Base-by-base conservation (phyloP, 2,888 invertebrate species). In the Beris chalybata region DNA sequence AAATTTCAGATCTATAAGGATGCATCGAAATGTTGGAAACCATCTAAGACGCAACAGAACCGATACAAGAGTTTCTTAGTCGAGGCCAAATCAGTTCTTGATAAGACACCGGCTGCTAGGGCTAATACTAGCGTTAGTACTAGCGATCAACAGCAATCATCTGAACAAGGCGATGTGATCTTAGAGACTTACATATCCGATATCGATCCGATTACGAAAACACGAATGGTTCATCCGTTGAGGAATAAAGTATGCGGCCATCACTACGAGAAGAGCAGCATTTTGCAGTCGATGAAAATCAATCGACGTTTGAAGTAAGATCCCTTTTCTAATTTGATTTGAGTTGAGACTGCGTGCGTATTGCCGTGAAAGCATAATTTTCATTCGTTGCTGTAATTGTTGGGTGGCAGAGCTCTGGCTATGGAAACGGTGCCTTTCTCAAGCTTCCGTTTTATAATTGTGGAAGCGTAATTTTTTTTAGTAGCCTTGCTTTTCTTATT, bases 131-230 rank as follows among this genome's bases (percentile, higher is more conserved):
- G 12, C 12, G 31, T 30, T 12, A 11, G 30, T 48, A 12, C 11
- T 47, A 11, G 43, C 48, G 4, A 43, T 32, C 32, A 48, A 30
- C 32, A 13, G 30, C 22, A 29, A 22, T 56, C 11, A 43, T 31
- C n/a, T 30, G 30, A 66, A 32, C 70, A 72, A 47, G 76, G 73
- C 22, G 74, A 73, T 56, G 70, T 73, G 31, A 70, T 70, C 45
- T 75, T 76, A 73, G 73, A 74, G 29, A 71, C 72, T 15, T 72
- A 72, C 58, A 68, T 76, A 3, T 73, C 74, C 7, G 71, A 84
- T 80, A 76, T 82, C 72, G 85, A 85, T 75, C 85, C 85, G 3
- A 78, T 85, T 58, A 83, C 83, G 3, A 84, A 83, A 73, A 79
- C 75, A 32, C 78, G 78, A 0, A 82, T 85, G 70, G 74, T 75